Evolutionary conservation across 2,113 vertebrate species (phyloP).

Genomic region (Brachypodius melanocephalos): DNA sequence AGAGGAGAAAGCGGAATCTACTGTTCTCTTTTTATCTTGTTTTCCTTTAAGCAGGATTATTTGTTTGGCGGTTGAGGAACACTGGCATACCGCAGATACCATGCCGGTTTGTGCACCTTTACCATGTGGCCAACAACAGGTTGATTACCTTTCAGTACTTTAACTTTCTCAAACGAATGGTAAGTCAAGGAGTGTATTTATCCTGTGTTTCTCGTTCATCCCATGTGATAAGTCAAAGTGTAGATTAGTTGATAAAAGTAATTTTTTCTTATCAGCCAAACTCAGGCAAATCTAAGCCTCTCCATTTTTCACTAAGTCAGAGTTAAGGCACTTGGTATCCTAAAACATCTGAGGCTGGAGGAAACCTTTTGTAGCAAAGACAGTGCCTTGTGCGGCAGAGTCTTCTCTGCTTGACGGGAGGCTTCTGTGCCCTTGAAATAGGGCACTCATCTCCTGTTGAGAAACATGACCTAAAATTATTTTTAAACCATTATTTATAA

Average conservation of each 20-base stretch:
- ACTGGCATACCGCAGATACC: conserved; percentile 32
- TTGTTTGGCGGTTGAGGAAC: conserved; percentile 69
- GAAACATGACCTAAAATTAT: background rate
- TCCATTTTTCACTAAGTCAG: background rate
- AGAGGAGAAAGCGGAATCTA: background rate
- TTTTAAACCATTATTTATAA: background rate
- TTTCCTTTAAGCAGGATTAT: conserved; percentile 36
- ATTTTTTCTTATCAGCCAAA: background rate
- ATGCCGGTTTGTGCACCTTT: conserved; percentile 67
- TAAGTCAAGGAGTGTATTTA: conserved; percentile 46
- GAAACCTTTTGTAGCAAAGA: background rate
- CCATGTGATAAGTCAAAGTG: background rate
- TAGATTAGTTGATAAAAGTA: background rate
- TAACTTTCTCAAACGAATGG: conserved; percentile 85
- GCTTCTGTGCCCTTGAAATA: background rate
- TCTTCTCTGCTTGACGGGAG: background rate
- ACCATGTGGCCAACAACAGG: conserved; percentile 51
- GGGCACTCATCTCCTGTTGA: background rate
- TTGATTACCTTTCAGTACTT: conserved; percentile 86
- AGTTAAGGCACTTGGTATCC: background rate
- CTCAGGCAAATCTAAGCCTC: fast-evolving
- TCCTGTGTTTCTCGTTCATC: background rate
- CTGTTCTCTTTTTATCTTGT: background rate
- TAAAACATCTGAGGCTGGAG: background rate
- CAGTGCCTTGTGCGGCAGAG: background rate